Conservation (phyloP, 2,888 invertebrate species). For the Papilio elwesi region DNA sequence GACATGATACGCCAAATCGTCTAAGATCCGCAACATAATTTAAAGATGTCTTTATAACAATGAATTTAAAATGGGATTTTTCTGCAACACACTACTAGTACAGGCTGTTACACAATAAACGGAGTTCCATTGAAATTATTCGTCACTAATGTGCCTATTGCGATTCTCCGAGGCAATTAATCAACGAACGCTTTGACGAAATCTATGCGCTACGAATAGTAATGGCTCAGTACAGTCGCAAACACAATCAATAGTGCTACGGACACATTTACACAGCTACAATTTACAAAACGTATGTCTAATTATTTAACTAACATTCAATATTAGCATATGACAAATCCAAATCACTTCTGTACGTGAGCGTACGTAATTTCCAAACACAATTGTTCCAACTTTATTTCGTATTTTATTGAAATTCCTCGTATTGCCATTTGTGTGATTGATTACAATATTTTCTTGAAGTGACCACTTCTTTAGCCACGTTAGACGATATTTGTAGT, state of each 20-base stretch:
- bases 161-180: conserved; percentile 35
- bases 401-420: not conserved
- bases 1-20: no score
- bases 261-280: conserved; percentile 4
- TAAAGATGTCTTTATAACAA: no score
- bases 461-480: no score
- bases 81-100: no score
- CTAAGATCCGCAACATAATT: no score
- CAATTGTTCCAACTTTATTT: not conserved
- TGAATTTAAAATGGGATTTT: no score
- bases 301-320: not conserved
- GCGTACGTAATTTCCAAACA: not conserved
- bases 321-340: conserved; percentile 1
- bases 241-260: conserved; percentile 10
- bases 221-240: conserved; percentile 15
- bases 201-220: conserved; percentile 36
- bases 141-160: conserved; percentile 9
- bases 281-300: conserved; percentile 4
- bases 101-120: not conserved
- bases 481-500: no score
- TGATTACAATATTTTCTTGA: not conserved
- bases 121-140: conserved; percentile 22
- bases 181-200: conserved; percentile 39
- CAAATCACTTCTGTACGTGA: not conserved
- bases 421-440: no score